Conservation (phyloP, 2,797 vertebrate genomes). For the Nothura maculosa region DNA sequence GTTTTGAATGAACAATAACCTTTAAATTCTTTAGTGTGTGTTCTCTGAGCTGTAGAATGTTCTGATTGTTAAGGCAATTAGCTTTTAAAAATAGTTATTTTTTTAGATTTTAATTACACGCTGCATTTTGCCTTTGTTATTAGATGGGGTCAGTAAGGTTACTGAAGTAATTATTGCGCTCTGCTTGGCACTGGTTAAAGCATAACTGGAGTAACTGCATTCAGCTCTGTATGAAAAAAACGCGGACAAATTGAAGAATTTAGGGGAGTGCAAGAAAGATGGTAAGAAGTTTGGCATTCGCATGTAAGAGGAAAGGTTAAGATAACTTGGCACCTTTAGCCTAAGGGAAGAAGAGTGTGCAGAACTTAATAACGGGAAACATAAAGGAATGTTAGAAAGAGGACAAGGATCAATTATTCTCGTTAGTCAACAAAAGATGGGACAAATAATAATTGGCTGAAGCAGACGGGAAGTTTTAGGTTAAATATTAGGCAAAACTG, state of each 20-base stretch:
- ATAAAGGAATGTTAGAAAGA: slow-evolving; percentile 74
- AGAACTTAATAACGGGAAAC: slow-evolving; percentile 51
- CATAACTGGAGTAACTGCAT: slow-evolving; percentile 67
- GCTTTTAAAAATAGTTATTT: slow-evolving; percentile 76
- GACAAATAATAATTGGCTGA: slow-evolving; percentile 76
- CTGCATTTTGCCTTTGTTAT: slow-evolving; percentile 78
- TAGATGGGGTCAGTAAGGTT: slow-evolving; percentile 75
- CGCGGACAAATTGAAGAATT: slow-evolving; percentile 70
- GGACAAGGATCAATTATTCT: slow-evolving; percentile 79
- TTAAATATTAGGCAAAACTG: slow-evolving; percentile 77
- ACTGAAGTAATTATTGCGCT: slow-evolving; percentile 79
- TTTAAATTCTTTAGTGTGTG: slow-evolving; percentile 53
- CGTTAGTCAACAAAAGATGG: slow-evolving; percentile 72
- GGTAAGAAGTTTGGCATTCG: slow-evolving; percentile 78
- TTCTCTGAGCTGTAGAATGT: slow-evolving; percentile 59
- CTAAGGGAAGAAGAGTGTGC: slow-evolving; percentile 71
- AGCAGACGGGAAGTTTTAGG: slow-evolving; percentile 75
- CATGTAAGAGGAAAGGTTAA: slow-evolving; percentile 80
- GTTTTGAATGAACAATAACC: slow-evolving; percentile 49
- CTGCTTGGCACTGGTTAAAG: slow-evolving; percentile 75
- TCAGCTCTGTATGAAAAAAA: slow-evolving; percentile 59
- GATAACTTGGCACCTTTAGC: slow-evolving; percentile 78
- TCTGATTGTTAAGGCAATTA: slow-evolving; percentile 70
- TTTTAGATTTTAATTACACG: slow-evolving; percentile 74
- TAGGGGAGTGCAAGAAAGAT: slow-evolving; percentile 61